These are phyloP conservation scores for Albula goreensis DNA, from an alignment of 2,113 vertebrate genomes.

Conservation along the genomic window DNA sequence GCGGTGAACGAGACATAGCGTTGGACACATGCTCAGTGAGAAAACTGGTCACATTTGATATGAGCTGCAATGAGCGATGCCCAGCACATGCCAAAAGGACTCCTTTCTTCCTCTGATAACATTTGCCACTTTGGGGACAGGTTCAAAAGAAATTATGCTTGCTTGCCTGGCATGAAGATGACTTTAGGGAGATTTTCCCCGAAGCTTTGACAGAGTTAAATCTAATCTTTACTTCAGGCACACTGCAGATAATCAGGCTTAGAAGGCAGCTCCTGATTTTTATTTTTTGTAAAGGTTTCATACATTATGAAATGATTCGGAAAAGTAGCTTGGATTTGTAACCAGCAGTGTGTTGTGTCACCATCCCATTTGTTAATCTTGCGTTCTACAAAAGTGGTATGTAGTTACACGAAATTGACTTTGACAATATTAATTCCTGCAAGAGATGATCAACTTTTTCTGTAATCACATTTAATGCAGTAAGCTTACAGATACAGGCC, in stretches of 20 bases:
- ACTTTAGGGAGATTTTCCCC: conserved; percentile 7
- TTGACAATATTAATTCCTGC: background rate
- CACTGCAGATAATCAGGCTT: background rate
- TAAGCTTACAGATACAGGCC: background rate
- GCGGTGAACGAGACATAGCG: background rate
- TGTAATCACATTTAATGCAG: background rate
- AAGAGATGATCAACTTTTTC: background rate
- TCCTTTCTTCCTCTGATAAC: background rate
- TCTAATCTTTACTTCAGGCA: conserved; percentile 19
- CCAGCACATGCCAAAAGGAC: background rate
- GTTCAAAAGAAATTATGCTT: background rate
- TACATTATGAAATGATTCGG: conserved; percentile 2
- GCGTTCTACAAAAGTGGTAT: background rate
- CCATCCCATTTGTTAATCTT: background rate
- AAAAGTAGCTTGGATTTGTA: background rate
- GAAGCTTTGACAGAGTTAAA: conserved; percentile 15
- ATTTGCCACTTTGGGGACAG: background rate
- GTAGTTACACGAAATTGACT: background rate
- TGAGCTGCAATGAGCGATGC: background rate
- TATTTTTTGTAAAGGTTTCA: background rate
- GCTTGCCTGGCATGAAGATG: background rate
- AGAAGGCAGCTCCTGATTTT: background rate
- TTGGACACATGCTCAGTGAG: background rate
- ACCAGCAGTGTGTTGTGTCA: background rate
- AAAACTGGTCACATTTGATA: background rate